These are phyloP conservation scores for Acrocephalus arundinaceus DNA, from an alignment of 2,113 vertebrate genomes.

Conservation along the genomic window DNA sequence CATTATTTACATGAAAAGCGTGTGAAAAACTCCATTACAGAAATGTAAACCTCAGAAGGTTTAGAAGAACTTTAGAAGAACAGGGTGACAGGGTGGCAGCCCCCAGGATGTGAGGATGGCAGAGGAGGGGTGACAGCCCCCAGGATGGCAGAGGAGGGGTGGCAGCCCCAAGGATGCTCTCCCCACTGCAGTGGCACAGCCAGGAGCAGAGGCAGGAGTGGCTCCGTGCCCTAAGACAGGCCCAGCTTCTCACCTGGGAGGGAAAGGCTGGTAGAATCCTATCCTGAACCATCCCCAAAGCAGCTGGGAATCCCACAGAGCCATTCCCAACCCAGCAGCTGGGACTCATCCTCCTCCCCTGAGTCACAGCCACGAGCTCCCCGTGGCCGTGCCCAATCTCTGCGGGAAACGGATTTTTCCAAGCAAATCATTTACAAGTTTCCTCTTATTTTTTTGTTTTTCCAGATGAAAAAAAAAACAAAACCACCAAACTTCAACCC, in stretches of 20 bases:
- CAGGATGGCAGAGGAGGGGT: background rate
- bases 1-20: too few species aligned
- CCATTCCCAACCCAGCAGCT: background rate
- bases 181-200: fast-evolving
- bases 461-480: fast-evolving
- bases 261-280: background rate
- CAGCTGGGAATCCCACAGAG: fast-evolving
- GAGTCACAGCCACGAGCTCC: background rate
- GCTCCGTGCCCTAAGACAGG: background rate
- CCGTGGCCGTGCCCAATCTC: fast-evolving
- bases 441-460: background rate
- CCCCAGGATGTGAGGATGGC: too few species aligned
- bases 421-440: background rate
- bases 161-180: fast-evolving
- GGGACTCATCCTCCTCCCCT: background rate
- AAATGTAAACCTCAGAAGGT: too few species aligned
- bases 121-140: background rate
- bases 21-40: too few species aligned
- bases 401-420: background rate
- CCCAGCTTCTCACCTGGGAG: background rate
- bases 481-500: background rate
- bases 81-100: too few species aligned
- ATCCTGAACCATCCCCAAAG: fast-evolving
- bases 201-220: background rate
- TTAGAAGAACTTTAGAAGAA: too few species aligned